Base-by-base conservation (phyloP, 2,888 invertebrate species). In the Charanyca ferruginea region DNA sequence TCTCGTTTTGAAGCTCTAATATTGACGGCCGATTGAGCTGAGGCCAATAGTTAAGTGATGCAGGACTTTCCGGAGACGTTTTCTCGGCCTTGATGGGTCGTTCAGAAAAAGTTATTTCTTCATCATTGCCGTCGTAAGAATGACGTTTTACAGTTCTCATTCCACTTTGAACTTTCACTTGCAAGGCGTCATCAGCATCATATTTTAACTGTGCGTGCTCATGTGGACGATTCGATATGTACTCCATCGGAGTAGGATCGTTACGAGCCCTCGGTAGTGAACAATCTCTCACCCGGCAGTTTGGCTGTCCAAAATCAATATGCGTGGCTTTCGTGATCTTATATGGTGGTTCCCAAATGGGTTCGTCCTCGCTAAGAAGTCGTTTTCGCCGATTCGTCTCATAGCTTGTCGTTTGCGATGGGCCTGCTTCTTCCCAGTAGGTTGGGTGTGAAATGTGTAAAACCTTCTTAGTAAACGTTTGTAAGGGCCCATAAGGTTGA, bases 11-110 rank as follows among this genome's bases (percentile, higher is more conserved):
- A 11, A 76, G 48, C 1, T 59, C 65, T 32, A 41, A 35, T 44
- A 47, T 55, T 18, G 70, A 47, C 1, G 75, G 63, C 6, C 69
- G 64, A 32, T 64, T 76, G 32, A 51, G 54, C 6, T 61, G 55
- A 1, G 69, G 42, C 61, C 55, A 60, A 23, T 44, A 20, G 23
- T 25, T 47, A 13, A 41, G 13, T 41, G 69, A 45, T 18, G 11
- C n/a, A 22, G 6, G 28, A 28, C 16, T 13, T n/a, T 67, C 60
- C 6, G 54, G 23, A n/a, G 64, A 41, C 3, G 51, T 47, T 35
- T 44, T 60, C 42, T 41, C 32, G 5, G 8, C 8, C 0, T 42
- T 60, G 35, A 25, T 38, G 20, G 48, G 44, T 41, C 41, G 71
- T 2, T 53, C 47, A 38, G 25, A 49, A 57, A 25, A 42, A 3